Conservation (phyloP, 1,140 invertebrate species). For the Drosophila ananassae region DNA sequence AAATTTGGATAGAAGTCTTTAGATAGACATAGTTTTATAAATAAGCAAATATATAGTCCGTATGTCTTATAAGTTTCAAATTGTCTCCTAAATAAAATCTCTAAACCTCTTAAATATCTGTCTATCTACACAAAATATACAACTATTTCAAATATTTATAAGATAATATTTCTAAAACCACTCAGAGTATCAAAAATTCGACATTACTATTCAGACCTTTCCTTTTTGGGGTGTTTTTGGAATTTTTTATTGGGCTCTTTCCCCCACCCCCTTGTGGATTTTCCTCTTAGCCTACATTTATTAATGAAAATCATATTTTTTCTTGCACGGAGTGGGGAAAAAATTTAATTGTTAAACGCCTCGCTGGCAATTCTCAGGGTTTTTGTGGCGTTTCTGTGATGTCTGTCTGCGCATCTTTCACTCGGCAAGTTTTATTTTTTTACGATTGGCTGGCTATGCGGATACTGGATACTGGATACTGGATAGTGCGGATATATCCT, state of each 20-base stretch:
- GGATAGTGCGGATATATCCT: background rate
- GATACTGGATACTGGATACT: background rate
- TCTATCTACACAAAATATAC: no score
- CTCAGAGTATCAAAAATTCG: background rate
- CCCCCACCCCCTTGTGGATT: background rate
- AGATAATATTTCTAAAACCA: no score
- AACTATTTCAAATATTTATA: no score
- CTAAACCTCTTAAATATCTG: no score
- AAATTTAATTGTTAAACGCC: constrained; percentile 42
- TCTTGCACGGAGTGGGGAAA: background rate
- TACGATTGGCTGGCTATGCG: constrained; percentile 1
- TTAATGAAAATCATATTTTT: constrained; percentile 59
- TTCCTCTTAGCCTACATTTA: constrained; percentile 27
- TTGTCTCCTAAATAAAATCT: no score
- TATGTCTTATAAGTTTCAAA: no score
- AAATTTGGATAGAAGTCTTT: no score
- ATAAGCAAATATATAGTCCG: no score
- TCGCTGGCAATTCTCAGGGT: constrained; percentile 15
- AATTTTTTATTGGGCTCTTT: background rate
- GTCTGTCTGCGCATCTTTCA: background rate
- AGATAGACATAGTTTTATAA: no score
- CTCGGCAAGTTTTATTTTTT: constrained; percentile 21
- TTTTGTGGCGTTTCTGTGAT: background rate
- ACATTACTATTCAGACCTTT: background rate
- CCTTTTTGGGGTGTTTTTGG: background rate